phyloP scores from a whole-genome alignment of 92 coral and sea anemone genomes.

The Porites divaricata region DNA sequence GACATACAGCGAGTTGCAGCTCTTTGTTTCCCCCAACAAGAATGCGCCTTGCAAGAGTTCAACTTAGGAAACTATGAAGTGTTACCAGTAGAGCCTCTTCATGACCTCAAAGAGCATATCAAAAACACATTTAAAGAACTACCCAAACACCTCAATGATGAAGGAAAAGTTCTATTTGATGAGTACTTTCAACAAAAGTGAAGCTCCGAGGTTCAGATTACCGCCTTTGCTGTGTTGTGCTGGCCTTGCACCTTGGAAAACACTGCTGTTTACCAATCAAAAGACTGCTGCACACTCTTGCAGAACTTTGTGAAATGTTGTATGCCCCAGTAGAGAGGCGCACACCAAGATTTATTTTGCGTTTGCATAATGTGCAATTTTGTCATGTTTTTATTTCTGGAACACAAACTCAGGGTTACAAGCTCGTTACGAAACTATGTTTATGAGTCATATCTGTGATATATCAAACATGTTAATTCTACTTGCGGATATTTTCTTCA shows the following conservation, averaged over 20 bases:
- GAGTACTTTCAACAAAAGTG: constrained; percentile 14
- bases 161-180: constrained; percentile 14
- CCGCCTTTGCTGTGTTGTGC: background rate
- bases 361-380: constrained; percentile 36
- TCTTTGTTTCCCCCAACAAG: constrained; percentile 13
- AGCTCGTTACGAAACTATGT: too few relatives aligned
- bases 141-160: constrained; percentile 7
- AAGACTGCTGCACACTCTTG: constrained; percentile 28
- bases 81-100: constrained; percentile 38
- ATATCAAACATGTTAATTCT: too few relatives aligned
- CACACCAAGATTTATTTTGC: constrained; percentile 21
- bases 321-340: constrained; percentile 25
- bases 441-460: too few relatives aligned
- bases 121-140: constrained; percentile 39
- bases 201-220: constrained; percentile 2
- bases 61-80: constrained; percentile 41
- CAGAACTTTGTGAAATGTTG: constrained; percentile 27
- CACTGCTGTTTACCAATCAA: constrained; percentile 5
- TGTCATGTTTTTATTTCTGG: too few relatives aligned
- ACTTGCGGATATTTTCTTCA: too few relatives aligned
- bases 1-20: constrained; percentile 42
- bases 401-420: too few relatives aligned
- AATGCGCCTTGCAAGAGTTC: background rate
- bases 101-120: constrained; percentile 21
- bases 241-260: background rate